These are phyloP conservation scores for Sinocyclocheilus grahami DNA, from an alignment of 2,113 vertebrate genomes.

Conservation along the genomic window DNA sequence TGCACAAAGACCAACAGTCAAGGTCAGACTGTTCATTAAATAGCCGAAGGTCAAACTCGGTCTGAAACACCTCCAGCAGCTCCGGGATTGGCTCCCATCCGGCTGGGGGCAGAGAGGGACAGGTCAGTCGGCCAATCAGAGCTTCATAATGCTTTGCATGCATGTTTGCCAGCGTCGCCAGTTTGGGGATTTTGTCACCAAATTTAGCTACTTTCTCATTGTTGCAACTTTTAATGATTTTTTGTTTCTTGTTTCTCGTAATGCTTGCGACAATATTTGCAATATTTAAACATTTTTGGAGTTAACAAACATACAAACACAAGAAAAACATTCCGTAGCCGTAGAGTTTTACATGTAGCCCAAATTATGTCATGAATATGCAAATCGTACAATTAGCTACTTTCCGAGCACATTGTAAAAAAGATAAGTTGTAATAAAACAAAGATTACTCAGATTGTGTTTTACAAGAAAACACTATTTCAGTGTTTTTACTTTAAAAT, in stretches of 20 bases:
- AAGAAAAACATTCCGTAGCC: too few species aligned
- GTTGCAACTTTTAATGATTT: not conserved
- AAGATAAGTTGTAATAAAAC: too few species aligned
- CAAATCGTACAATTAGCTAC: too few species aligned
- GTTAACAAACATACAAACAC: not conserved
- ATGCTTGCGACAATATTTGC: not conserved
- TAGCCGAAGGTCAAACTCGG: constrained; percentile 80
- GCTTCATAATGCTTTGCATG: too few species aligned
- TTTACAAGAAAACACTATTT: too few species aligned
- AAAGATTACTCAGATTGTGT: too few species aligned
- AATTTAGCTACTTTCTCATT: not conserved
- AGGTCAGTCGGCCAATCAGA: constrained; percentile 32
- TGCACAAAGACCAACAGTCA: too few species aligned
- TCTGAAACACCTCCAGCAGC: constrained; percentile 81
- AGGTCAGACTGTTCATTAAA: too few species aligned
- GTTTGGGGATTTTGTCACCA: not conserved
- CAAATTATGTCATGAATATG: too few species aligned
- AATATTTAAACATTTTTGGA: not conserved
- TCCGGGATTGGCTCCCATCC: constrained; percentile 76
- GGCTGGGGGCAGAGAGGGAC: constrained; percentile 41
- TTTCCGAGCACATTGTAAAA: too few species aligned
- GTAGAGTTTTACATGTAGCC: too few species aligned
- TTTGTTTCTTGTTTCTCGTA: not conserved
- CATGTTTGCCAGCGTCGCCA: not conserved
- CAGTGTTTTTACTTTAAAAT: too few species aligned